Evolutionary conservation across 1,140 invertebrate species (phyloP).

Genomic region (Aplysia californica): DNA sequence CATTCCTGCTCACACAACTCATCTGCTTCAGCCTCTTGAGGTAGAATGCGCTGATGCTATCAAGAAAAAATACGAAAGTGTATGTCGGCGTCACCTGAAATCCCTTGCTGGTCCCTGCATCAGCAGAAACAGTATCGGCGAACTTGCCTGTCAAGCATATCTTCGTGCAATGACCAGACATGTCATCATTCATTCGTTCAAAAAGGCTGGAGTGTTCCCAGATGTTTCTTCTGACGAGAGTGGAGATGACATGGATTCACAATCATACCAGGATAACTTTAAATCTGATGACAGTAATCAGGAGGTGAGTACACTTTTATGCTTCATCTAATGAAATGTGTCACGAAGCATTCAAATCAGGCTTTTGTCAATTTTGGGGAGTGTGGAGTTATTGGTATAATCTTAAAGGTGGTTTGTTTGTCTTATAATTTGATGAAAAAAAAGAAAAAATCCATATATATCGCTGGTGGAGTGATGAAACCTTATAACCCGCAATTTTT

Average conservation of each 20-base stretch:
- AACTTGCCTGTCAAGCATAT: constrained; percentile 18
- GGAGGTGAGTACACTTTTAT: neutral
- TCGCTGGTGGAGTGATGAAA: no score
- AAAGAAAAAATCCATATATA: no score
- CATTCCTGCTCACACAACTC: constrained; percentile 23
- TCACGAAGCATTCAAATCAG: neutral
- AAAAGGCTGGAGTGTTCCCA: constrained; percentile 23
- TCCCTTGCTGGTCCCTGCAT: neutral
- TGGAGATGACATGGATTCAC: constrained; percentile 6
- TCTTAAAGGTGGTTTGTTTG: no score
- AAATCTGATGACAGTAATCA: constrained; percentile 4
- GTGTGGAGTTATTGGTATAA: no score
- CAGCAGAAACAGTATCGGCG: constrained; percentile 16
- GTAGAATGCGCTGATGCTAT: constrained; percentile 17
- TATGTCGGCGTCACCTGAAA: neutral
- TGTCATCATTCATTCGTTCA: constrained; percentile 21
- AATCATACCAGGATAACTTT: neutral
- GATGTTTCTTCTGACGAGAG: constrained; percentile 29
- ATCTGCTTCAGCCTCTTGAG: constrained; percentile 21
- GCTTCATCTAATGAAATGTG: neutral
- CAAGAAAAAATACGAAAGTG: constrained; percentile 19
- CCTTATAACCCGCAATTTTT: no score
- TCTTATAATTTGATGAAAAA: no score
- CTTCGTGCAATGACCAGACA: constrained; percentile 3
- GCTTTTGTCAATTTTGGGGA: no score